These are phyloP conservation scores for Nerophis lumbriciformis DNA, from an alignment of 2,113 vertebrate genomes.

Conservation along the genomic window DNA sequence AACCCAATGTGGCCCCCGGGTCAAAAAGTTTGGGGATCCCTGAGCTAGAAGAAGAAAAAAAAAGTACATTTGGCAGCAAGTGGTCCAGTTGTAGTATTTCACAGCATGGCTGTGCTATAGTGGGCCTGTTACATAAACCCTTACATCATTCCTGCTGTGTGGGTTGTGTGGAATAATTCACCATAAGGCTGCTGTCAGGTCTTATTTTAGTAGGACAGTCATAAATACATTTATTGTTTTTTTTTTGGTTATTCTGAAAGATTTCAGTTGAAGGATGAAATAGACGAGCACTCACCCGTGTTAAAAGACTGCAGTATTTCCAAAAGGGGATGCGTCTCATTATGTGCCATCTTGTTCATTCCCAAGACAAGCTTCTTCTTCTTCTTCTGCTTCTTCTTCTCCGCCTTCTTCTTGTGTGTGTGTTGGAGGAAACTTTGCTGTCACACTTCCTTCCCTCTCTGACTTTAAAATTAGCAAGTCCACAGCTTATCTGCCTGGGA, in stretches of 20 bases:
- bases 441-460: constrained; percentile 89
- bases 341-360: constrained; percentile 76
- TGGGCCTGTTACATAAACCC: constrained; percentile 47
- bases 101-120: constrained; percentile 12
- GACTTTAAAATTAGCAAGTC: constrained; percentile 86
- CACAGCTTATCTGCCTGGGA: constrained; percentile 85
- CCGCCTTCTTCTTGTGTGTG: constrained; percentile 58
- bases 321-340: constrained; percentile 61
- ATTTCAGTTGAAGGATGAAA: constrained; percentile 15
- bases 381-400: constrained; percentile 29
- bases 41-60: too few species aligned
- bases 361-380: constrained; percentile 41
- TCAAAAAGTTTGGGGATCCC: too few species aligned
- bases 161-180: constrained; percentile 12
- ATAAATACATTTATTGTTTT: too few species aligned
- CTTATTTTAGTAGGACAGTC: too few species aligned
- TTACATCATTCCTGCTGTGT: constrained; percentile 49
- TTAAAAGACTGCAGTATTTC: constrained; percentile 64
- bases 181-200: too few species aligned
- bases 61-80: too few species aligned
- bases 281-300: constrained; percentile 57
- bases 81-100: too few species aligned
- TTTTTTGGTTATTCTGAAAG: neutral
- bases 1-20: too few species aligned
- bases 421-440: constrained; percentile 84